Evolutionary conservation across 30 jellyfish, hydroid and myxozoan genomes (phyloP), one percentile per base, ranked within the genome.

Genomic region (Aurelia aurita): DNA sequence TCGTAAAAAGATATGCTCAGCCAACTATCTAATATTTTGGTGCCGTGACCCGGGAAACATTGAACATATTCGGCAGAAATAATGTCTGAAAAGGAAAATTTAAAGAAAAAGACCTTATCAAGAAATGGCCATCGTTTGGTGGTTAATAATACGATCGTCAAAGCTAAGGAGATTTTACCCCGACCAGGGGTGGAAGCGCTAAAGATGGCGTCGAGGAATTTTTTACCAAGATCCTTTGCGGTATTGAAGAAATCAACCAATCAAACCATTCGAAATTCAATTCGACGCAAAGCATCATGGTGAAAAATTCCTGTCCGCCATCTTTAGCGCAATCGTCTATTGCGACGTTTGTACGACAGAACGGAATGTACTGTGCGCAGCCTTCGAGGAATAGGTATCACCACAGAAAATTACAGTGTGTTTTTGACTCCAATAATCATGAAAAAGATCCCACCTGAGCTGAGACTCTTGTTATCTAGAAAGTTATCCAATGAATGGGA

Each of bases 401-500:
- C 27, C 32, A 47, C 54, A 5, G 66, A 43, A 8, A 35, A 65
- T 31, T 71, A 71, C 47, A 47, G 83, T 5, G 35, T 65, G 27
- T 32, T 71, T 8, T 43, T 71, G 39, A 31, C 83, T 0, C 83
- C 70, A 10, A 46, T 71, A 43, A 71, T 71, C 9, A 71, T 71
- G 68, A 31, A 32, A 22, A 71, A 71, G 47, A 18, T 71, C 35
- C 83, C 68, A 0, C 68, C 28, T 31, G 83, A 71, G 26, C 68
- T 71, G 27, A 64, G 83, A 15, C 39, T 71, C n/a, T 39, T 47
- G 39, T n/a, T 71, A 19, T 0, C 68, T 28, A 71, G 83, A 43
- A 43, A 43, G 19, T 45, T 71, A 23, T 12, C n/a, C n/a, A 65
- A 71, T n/a, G 83, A 71, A 39, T 71, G 83, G 83, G 68, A 71